Base-by-base conservation (phyloP, 1,140 invertebrate species). In the Sinonovacula constricta region DNA sequence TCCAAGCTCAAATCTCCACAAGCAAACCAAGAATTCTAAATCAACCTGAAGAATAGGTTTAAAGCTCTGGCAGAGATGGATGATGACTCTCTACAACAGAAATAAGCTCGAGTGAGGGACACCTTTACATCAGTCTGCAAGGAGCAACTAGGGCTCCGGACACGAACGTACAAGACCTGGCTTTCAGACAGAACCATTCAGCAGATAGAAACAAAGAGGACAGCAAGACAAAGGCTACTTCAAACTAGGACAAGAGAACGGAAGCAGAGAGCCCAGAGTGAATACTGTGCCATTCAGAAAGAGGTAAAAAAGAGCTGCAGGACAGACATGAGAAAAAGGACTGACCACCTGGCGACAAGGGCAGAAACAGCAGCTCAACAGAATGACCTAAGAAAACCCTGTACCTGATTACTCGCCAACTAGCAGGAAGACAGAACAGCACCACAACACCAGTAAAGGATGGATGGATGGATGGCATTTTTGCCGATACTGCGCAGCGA, bases 221-320 rank as follows among this genome's bases (percentile, higher is more conserved):
- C 10, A 12, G 28, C 12, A 3, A 53, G 24, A 7, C 34, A 65
- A 12, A 2, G n/a, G n/a, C n/a, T 45, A 2, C 3, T 10, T 2
- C 28, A 65, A 30, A 12, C 28, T 4, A 45, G 34, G 14, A 65
- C 34, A 1, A 65, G 62, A 53, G 28, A 36, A 30, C 24, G 33
- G 45, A 67, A 67, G 28, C 26, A 51, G 18, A 26, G n/a, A 26
- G 10, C 22, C 24, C 65, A 53, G 28, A 10, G 31, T 1, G 45
- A 67, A 31, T 67, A 53, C 45, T 31, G 7, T 26, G 7, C 2
- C 3, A 31, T 18, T 1, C n/a, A 67, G 1, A 67, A 3, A n/a
- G 45, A 51, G 18, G 45, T 67, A 30, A 67, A 67, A n/a, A 28
- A 18, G 14, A 49, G 62, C 34, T 28, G 12, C 31, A 67, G 49